Base-by-base conservation (phyloP, 2,888 invertebrate genomes). In the Magallana nippona region DNA sequence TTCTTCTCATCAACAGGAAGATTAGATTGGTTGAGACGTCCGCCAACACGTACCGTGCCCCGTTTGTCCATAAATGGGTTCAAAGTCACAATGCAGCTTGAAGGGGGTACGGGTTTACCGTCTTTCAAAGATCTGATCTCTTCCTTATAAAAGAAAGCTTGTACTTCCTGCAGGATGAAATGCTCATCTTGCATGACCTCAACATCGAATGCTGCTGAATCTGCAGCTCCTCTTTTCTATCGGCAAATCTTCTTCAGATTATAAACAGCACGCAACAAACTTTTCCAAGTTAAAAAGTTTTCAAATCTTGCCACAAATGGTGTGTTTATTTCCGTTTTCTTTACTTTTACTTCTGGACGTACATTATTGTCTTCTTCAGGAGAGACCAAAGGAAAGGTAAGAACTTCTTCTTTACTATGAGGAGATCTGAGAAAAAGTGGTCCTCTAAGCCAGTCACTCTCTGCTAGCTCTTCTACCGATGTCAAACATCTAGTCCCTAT, bases 1-100 rank as follows among this genome's bases (percentile, higher is more conserved):
- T 83, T n/a, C 63, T 63, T 57, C 79, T 60, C 82, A 55, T n/a
- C 57, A n/a, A 15, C 3, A 1, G 27, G 15, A 2, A 80, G 19
- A n/a, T 55, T 55, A 60, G 15, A 8, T 56, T 82, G n/a, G 60
- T 55, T 17, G 78, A 62, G 32, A 56, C 84, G 82, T 44, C 86
- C 86, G 17, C 86, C 86, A 32, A 86, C 82, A 57, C 86, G 55
- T 13, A 84, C 8, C 15, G 82, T 32, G 11, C 80, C 83, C 17
- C 58, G 32, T 1, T 83, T 58, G 22, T 83, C 82, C 44, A 83
- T 56, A 55, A 78, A 83, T 19, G 83, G 83, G 58, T 63, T n/a
- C 56, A 82, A 60, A n/a, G 58, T 78, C 55, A 57, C 19, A 32
- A 83, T 83, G 71, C 77, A 55, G 55, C 85, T 78, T 10, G 78